Conservation (phyloP, 1,140 invertebrate genomes). For the Brachionus asplanchnoidis region DNA sequence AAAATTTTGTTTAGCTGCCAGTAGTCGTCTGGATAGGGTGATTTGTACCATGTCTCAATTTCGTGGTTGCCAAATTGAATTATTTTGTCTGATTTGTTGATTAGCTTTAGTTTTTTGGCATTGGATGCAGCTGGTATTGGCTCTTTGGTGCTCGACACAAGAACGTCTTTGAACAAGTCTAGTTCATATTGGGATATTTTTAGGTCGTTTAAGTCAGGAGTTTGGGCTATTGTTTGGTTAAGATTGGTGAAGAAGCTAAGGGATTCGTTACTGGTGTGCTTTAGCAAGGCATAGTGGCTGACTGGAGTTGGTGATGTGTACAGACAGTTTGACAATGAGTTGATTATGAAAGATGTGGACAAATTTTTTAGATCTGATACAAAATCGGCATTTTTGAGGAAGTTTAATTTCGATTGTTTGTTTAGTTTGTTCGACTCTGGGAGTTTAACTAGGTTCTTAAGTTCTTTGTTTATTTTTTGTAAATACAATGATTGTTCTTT, state of each 20-base stretch:
- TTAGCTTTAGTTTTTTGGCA: background rate
- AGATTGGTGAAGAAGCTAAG: background rate
- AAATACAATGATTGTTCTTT: background rate
- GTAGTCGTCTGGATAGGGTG: constrained; percentile 92
- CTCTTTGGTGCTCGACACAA: background rate
- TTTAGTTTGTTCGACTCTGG: background rate
- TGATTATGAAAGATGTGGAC: constrained; percentile 16
- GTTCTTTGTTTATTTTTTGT: background rate
- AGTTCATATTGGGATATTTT: constrained; percentile 15
- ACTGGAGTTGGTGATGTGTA: background rate
- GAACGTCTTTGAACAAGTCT: constrained; percentile 36
- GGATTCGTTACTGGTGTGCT: background rate
- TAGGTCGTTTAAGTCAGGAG: constrained; percentile 7
- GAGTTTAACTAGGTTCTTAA: background rate
- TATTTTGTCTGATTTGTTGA: constrained; percentile 30
- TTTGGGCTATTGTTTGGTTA: constrained; percentile 5
- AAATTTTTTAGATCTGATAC: constrained; percentile 20
- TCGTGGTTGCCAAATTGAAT: constrained; percentile 93
- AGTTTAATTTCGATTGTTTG: constrained; percentile 7
- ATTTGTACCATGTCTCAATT: constrained; percentile 98
- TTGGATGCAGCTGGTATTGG: constrained; percentile 9
- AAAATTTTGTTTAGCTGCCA: constrained; percentile 66
- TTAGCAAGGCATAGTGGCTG: background rate
- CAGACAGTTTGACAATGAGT: constrained; percentile 30
- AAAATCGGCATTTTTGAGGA: background rate